Conservation (phyloP, 1,140 invertebrate genomes). For the Nephotettix cincticeps region DNA sequence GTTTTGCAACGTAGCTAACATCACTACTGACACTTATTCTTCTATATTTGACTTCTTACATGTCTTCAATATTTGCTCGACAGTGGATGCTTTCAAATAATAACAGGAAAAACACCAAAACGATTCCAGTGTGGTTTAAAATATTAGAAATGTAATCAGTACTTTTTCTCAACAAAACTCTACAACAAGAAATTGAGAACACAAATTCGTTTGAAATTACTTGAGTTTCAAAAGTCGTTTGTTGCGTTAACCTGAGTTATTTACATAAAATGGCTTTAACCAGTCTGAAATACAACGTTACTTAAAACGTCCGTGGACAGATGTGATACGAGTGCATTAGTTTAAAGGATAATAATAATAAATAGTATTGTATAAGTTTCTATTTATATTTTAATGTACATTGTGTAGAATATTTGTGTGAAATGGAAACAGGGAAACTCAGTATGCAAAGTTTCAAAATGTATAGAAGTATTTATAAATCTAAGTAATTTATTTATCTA, state of each 20-base stretch:
- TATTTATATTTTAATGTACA: conserved; percentile 13
- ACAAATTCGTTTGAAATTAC: no score
- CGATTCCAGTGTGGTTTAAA: not conserved
- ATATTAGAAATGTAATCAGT: not conserved
- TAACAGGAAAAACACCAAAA: not conserved
- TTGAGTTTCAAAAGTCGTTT: no score
- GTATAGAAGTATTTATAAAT: not conserved
- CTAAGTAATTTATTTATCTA: not conserved
- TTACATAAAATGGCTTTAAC: not conserved
- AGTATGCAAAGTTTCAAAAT: not conserved
- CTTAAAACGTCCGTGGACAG: conserved; percentile 29
- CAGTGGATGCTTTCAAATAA: no score
- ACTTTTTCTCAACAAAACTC: not conserved
- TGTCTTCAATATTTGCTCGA: no score
- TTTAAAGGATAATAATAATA: conserved; percentile 11
- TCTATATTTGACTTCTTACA: no score
- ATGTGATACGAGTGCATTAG: conserved; percentile 34
- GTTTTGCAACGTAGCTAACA: no score
- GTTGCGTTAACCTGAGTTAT: no score
- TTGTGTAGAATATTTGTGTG: not conserved
- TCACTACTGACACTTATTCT: no score
- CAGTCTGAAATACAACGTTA: conserved; percentile 17
- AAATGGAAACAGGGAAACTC: conserved; percentile 13
- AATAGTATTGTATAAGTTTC: not conserved
- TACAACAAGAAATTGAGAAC: not conserved